Evolutionary conservation across 2,797 vertebrate genomes (phyloP), one percentile per base, ranked within the genome.

Genomic region (Cossypha niveicapilla): DNA sequence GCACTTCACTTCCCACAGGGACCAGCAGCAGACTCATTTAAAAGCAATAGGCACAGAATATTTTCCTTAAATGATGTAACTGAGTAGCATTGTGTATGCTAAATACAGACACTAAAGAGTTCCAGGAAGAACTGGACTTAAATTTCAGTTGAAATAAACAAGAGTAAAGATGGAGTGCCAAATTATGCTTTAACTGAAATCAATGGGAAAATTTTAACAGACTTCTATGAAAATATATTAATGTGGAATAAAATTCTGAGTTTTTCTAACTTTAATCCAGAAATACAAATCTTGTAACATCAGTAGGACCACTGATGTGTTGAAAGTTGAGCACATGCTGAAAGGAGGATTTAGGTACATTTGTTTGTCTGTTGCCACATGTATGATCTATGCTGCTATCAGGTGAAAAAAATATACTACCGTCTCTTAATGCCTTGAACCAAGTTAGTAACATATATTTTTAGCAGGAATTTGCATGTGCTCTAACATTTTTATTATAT

Each of bases 11-110:
- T 93, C 39, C 65, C 66, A n/a, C 19, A 37, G 81, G 50, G 62
- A 80, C 58, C 39, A 72, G 42, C 88, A 80, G 76, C 75, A 67
- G 32, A 65, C 30, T 93, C 61, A 71, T 87, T 95, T 91, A 56
- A 94, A 90, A 72, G 68, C 67, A 80, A n/a, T 42, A 86, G 42
- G 67, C 78, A 62, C 39, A 45, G 72, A 88, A 56, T 92, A 78
- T 87, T 94, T 90, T 91, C 42, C 61, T 68, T 93, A 68, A 83
- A 65, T 89, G 35, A 65, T 92, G 78, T 72, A 86, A 75, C 61
- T 44, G 57, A 68, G 54, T 80, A 88, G 74, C 7, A 11, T 57
- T 72, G 7, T 82, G 50, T 79, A 37, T 77, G 21, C 86, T 87
- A 75, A 88, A 77, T 66, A 57, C 45, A 87, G 71, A 51, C 23